These are phyloP conservation scores for Halcyon leucocephala DNA, from an alignment of 2,797 vertebrate species.

Conservation along the genomic window DNA sequence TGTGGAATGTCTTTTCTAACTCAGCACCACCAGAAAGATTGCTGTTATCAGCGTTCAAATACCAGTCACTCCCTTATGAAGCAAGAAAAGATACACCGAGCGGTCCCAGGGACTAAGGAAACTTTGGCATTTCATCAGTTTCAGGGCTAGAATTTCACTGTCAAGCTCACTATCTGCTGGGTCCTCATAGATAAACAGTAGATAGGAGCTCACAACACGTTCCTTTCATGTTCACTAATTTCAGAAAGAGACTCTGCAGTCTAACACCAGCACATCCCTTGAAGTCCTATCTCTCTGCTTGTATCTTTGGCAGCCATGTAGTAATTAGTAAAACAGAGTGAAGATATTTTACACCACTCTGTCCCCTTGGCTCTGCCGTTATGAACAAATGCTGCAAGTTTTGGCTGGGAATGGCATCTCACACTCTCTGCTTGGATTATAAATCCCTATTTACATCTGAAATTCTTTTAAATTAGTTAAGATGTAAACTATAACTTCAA, in stretches of 20 bases:
- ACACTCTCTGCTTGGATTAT: slow-evolving; percentile 23
- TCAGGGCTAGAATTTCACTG: slow-evolving; percentile 78
- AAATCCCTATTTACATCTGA: slow-evolving; percentile 43
- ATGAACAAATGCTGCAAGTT: slow-evolving; percentile 27
- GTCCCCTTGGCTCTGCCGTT: background rate
- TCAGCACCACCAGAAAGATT: slow-evolving; percentile 77
- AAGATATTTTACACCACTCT: slow-evolving; percentile 60
- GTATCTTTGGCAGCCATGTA: slow-evolving; percentile 64
- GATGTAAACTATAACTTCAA: slow-evolving; percentile 35
- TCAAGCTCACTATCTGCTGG: slow-evolving; percentile 76
- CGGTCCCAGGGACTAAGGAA: slow-evolving; percentile 66
- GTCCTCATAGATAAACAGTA: slow-evolving; percentile 77
- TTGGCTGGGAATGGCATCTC: slow-evolving; percentile 40
- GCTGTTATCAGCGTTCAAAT: slow-evolving; percentile 83
- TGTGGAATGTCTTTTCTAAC: slow-evolving; percentile 81
- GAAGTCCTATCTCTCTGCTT: slow-evolving; percentile 51
- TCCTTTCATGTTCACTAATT: slow-evolving; percentile 79
- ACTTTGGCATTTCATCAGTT: slow-evolving; percentile 81
- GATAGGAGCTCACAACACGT: slow-evolving; percentile 78
- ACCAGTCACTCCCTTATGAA: slow-evolving; percentile 84
- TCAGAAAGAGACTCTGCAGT: slow-evolving; percentile 66
- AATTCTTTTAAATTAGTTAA: slow-evolving; percentile 58
- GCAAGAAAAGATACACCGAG: slow-evolving; percentile 77
- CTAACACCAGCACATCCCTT: slow-evolving; percentile 67
- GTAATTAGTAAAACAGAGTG: slow-evolving; percentile 65